Percentiles rank a stretch among this genome's conserved stretches.
phyloP scores from a whole-genome alignment of 2,113 vertebrate species.

The Pollachius pollachius region DNA sequence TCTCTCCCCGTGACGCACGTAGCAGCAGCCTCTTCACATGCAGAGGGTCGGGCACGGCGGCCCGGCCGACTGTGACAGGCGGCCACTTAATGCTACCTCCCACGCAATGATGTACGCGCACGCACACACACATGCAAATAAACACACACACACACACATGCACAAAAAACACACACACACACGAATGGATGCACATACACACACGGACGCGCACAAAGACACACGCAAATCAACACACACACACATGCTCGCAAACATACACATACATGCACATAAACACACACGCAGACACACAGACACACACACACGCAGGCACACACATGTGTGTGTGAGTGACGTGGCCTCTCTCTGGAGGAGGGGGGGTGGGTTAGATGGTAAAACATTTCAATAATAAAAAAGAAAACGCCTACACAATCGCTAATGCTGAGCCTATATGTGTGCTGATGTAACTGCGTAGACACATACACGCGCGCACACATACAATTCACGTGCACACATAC shows the following conservation, averaged over 20 bases:
- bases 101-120: constrained; percentile 8
- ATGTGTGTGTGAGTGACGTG: constrained; percentile 43
- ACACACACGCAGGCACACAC: constrained; percentile 2
- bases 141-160: background rate
- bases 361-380: background rate
- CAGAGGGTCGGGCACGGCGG: constrained; percentile 59
- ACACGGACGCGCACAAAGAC: constrained; percentile 1
- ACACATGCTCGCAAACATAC: background rate
- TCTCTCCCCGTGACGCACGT: constrained; percentile 72
- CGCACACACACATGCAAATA: background rate
- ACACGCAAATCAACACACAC: background rate
- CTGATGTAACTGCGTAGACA: background rate
- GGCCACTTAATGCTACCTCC: constrained; percentile 22
- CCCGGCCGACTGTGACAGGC: constrained; percentile 67
- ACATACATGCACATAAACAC: background rate
- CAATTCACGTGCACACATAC: background rate
- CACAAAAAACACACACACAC: background rate
- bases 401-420: no score
- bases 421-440: no score
- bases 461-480: background rate
- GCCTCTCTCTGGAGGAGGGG: constrained; percentile 1
- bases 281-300: background rate
- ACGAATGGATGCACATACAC: background rate
- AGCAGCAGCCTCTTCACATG: constrained; percentile 56
- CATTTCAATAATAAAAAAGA: no score